Evolutionary conservation across 2,888 invertebrate species (phyloP).

Genomic region (Agonum fuliginosum): DNA sequence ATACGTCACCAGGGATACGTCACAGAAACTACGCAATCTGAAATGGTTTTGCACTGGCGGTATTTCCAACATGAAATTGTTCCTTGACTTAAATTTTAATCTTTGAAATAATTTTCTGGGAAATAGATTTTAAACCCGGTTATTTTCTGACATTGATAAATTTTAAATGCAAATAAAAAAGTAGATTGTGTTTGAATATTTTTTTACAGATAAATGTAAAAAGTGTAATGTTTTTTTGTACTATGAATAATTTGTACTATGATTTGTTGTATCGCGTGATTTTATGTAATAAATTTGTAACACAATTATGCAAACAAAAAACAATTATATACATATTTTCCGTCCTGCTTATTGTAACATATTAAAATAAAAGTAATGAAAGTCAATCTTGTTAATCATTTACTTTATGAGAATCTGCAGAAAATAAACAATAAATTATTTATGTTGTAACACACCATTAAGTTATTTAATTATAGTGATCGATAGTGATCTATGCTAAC

Average conservation of each 20-base stretch:
- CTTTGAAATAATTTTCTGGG: constrained; percentile 3
- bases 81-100: not conserved
- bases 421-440: constrained; percentile 31
- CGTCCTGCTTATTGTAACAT: not conserved
- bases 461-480: constrained; percentile 24
- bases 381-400: not conserved
- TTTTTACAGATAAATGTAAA: too few species aligned
- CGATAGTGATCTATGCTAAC: constrained; percentile 5
- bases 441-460: constrained; percentile 1
- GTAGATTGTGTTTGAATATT: too few species aligned
- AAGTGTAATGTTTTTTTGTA: too few species aligned
- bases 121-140: too few species aligned
- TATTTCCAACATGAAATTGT: not conserved
- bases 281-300: constrained; percentile 7
- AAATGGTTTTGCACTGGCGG: not conserved
- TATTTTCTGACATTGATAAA: not conserved
- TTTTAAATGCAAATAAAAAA: not conserved
- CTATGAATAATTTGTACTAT: not conserved
- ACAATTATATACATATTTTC: not conserved
- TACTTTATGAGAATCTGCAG: not conserved
- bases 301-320: not conserved
- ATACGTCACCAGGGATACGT: constrained; percentile 36
- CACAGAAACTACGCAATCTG: not conserved
- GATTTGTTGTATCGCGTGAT: not conserved
- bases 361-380: not conserved